Evolutionary conservation across 2,888 invertebrate genomes (phyloP), one percentile per base, ranked within the genome.

Genomic region (Laspeyria flexula): DNA sequence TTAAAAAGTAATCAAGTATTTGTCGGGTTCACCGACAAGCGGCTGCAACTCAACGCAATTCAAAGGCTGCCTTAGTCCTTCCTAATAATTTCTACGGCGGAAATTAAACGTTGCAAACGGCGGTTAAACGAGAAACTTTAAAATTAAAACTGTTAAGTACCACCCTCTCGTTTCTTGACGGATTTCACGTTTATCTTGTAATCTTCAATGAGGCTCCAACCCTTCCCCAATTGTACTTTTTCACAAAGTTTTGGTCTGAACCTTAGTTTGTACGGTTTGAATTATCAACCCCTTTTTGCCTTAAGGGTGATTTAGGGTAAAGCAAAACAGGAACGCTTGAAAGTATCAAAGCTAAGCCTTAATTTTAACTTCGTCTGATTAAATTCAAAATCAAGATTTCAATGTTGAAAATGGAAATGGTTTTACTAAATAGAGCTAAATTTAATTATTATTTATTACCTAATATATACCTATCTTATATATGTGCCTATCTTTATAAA

Each of bases 101-200:
- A 89, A 88, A 88, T 89, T 89, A 88, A 88, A 88, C 86, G 81
- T 78, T 83, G 83, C 82, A 77, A 75, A 75, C 81, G 70, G 66
- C 73, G 65, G 77, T 63, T 72, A 78, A 83, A 77, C 79, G 79
- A 81, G 71, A 84, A 88, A 85, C 79, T 86, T 86, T 85, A 79
- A 84, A 87, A 87, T 86, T 85, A 82, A 85, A 88, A 88, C 81
- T 83, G 81, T 82, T 79, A 75, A 81, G 81, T 81, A 78, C 66
- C 73, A 72, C 75, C 75, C 75, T 68, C 74, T 73, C 65, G 69
- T 78, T 80, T 70, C 78, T 81, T 79, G 81, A 85, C 73, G 83
- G 77, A 83, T 83, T 76, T 62, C 62, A 60, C 62, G 63, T 75
- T 78, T 79, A 83, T 83, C 78, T 77, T 68, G 71, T 78, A 78